These are phyloP conservation scores for Didymodactylos carnosus DNA, from an alignment of 2,888 invertebrate species.

Conservation along the genomic window DNA sequence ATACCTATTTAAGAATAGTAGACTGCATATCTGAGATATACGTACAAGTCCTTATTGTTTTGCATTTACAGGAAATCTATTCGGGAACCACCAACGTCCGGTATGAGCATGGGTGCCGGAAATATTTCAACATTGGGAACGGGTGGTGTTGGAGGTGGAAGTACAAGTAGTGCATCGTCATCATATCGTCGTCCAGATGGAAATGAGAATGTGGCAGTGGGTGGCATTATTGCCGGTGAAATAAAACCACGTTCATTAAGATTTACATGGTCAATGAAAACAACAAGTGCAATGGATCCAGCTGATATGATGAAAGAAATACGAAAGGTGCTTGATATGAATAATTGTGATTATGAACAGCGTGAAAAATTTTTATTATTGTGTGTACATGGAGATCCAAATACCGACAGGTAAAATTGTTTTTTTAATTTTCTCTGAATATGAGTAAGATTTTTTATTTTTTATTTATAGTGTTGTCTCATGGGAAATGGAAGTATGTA, in stretches of 20 bases:
- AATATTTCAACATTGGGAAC: background rate
- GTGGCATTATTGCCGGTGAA: conserved; percentile 50
- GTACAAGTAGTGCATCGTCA: background rate
- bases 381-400: conserved; percentile 95
- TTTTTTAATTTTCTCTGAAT: too few relatives aligned
- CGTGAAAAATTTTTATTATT: conserved; percentile 85
- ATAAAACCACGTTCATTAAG: conserved; percentile 85
- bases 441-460: too few relatives aligned
- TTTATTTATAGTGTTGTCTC: conserved; percentile 76
- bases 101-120: background rate
- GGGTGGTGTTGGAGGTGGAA: too few relatives aligned
- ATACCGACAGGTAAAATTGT: too few relatives aligned
- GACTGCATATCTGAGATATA: too few relatives aligned
- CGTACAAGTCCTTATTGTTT: too few relatives aligned
- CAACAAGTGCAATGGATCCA: conserved; percentile 82
- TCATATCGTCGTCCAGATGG: background rate
- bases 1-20: too few relatives aligned
- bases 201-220: background rate
- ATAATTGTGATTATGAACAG: conserved; percentile 98
- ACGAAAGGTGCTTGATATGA: conserved; percentile 73
- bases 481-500: conserved; percentile 58
- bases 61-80: background rate
- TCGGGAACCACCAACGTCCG: background rate
- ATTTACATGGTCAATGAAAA: conserved; percentile 99
- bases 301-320: conserved; percentile 98